These are phyloP conservation scores for Galagoides demidoff DNA, from an alignment of 2,797 vertebrate genomes.

Conservation along the genomic window DNA sequence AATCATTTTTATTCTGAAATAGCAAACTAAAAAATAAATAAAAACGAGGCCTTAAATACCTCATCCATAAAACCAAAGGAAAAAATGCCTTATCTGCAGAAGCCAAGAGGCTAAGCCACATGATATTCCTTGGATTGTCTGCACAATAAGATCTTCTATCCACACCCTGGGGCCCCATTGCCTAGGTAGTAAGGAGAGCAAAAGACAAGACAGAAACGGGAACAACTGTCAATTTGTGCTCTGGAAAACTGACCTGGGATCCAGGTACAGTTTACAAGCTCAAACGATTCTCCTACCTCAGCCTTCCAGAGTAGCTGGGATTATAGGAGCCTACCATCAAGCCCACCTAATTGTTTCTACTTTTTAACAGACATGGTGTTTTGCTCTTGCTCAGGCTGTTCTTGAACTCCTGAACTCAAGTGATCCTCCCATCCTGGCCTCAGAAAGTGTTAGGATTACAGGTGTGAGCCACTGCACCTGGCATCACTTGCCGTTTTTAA, in stretches of 20 bases:
- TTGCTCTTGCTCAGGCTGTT: no score
- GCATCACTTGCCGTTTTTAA: neutral
- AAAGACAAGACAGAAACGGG: neutral
- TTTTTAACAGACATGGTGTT: no score
- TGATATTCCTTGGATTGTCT: neutral
- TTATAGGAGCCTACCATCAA: no score
- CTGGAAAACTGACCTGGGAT: neutral
- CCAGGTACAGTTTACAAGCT: neutral
- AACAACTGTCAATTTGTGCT: neutral
- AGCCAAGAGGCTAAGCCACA: neutral
- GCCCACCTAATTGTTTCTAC: no score
- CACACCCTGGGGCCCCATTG: neutral
- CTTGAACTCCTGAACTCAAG: no score
- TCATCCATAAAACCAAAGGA: neutral
- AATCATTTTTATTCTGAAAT: conserved; percentile 50
- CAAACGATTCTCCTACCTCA: no score
- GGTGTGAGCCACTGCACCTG: no score
- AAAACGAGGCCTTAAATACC: neutral
- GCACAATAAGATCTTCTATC: neutral
- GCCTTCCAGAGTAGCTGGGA: no score
- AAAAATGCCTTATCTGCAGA: neutral
- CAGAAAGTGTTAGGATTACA: no score
- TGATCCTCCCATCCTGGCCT: no score
- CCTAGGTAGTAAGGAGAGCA: neutral
- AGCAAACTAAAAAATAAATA: conserved; percentile 32